phyloP scores from a whole-genome alignment of 2,797 vertebrate genomes.

The Buphagus erythrorhynchus region DNA sequence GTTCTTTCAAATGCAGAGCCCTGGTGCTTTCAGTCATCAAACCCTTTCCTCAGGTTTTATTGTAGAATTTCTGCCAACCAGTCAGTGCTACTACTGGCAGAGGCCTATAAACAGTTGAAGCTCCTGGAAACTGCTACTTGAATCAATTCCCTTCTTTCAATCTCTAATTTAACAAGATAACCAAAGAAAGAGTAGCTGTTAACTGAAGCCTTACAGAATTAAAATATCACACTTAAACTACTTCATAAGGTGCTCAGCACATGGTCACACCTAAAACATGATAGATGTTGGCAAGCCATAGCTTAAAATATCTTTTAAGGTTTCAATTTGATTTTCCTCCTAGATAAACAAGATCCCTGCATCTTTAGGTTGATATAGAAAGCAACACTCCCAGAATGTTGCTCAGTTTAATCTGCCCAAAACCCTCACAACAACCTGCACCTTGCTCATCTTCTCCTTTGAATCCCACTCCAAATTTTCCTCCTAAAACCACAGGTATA shows the following conservation, averaged over 20 bases:
- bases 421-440: neutral
- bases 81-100: neutral
- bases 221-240: neutral
- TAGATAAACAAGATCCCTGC: neutral
- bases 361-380: neutral
- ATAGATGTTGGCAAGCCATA: neutral
- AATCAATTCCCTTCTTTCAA: neutral
- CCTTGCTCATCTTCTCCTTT: neutral
- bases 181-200: neutral
- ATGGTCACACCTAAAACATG: neutral
- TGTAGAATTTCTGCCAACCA: neutral
- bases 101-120: neutral
- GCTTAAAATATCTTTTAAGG: neutral
- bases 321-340: neutral
- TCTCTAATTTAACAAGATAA: neutral
- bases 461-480: neutral
- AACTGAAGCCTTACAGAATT: neutral
- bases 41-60: neutral
- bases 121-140: neutral
- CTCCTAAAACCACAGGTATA: neutral
- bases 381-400: neutral
- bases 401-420: neutral
- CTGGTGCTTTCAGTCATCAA: neutral
- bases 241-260: neutral
- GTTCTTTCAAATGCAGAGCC: neutral